Evolutionary conservation across 2,113 vertebrate genomes (phyloP), one percentile per base, ranked within the genome.

Genomic region (Hiodon tergisus): DNA sequence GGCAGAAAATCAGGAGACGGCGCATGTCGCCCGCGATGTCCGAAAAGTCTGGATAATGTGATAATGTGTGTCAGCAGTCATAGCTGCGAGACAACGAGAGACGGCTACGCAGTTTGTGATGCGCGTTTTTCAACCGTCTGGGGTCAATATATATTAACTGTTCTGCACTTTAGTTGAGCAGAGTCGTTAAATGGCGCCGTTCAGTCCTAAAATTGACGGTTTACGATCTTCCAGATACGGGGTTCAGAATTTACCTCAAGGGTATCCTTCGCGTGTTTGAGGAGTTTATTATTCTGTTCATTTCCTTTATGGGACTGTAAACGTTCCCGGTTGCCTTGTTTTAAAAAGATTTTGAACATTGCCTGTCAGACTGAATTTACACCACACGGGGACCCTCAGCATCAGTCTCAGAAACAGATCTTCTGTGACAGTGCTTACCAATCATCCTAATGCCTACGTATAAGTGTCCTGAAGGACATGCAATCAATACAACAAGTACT

Each of bases 401-500:
- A 50, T 47, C 11, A 51, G 54, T 7, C 16, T 13, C 11, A 11
- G 53, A 11, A 66, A 31, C 53, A 51, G 46, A 2, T 48, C 6
- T 10, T 13, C 59, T 63, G 48, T 54, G 68, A 57, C 67, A 71
- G 57, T 81, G 81, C 81, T 84, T 83, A 84, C 82, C 79, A 82
- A 84, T 86, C 82, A 83, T 9, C 54, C 85, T 86, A 85, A 87
- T 83, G 81, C 76, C 84, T 86, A 84, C 83, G 81, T 86, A 79
- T 6, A 76, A 74, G 71, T 76, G 83, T 78, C 79, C 77, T 48
- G 69, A 72, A 0, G 70, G 86, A 83, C 85, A 84, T 71, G 7
- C 14, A 59, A 81, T 90, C 88, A 84, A 89, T 89, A 87, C 79
- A 79, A 75, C 81, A 83, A 83, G 86, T 85, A 86, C 82, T 86